These are phyloP conservation scores for Chaetura pelagica DNA, from an alignment of 2,113 vertebrate genomes.

Conservation along the genomic window DNA sequence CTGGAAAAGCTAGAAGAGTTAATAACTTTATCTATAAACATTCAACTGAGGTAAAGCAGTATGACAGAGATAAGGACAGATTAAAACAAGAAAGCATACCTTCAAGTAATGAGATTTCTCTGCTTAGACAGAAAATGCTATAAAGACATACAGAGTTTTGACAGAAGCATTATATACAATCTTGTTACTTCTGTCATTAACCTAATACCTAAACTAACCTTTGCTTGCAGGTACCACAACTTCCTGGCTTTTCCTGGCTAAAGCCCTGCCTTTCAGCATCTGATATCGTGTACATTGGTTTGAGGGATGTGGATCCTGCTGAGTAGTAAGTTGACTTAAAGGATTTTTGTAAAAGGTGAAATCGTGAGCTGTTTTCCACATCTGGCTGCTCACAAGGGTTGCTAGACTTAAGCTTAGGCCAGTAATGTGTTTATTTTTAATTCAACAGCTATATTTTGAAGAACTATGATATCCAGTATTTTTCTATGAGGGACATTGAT, in stretches of 20 bases:
- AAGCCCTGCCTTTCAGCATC: conserved; percentile 89
- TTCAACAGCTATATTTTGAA: conserved; percentile 90
- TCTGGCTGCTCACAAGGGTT: not conserved
- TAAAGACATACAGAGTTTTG: not conserved
- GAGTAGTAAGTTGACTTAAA: conserved; percentile 86
- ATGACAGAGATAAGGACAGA: not conserved
- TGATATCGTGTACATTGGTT: conserved; percentile 93
- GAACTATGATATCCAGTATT: conserved; percentile 92
- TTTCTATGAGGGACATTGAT: conserved; percentile 96
- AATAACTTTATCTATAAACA: not conserved
- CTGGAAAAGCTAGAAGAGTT: not conserved
- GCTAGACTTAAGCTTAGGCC: not conserved
- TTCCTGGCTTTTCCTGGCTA: conserved; percentile 95
- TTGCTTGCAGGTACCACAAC: conserved; percentile 82
- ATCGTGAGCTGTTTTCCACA: not conserved
- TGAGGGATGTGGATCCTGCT: conserved; percentile 93
- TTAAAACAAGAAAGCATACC: not conserved
- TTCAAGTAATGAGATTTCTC: not conserved
- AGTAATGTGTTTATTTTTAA: not conserved
- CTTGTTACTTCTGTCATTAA: not conserved
- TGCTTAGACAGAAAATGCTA: not conserved
- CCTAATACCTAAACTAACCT: not conserved
- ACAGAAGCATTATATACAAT: not conserved
- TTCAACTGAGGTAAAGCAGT: not conserved
- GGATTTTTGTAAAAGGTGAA: not conserved